A percentile compares a stretch with the other conserved stretches of the same genome.
phyloP scores from a whole-genome alignment of 23 tunicate species.

The Trididemnum miniatum region DNA sequence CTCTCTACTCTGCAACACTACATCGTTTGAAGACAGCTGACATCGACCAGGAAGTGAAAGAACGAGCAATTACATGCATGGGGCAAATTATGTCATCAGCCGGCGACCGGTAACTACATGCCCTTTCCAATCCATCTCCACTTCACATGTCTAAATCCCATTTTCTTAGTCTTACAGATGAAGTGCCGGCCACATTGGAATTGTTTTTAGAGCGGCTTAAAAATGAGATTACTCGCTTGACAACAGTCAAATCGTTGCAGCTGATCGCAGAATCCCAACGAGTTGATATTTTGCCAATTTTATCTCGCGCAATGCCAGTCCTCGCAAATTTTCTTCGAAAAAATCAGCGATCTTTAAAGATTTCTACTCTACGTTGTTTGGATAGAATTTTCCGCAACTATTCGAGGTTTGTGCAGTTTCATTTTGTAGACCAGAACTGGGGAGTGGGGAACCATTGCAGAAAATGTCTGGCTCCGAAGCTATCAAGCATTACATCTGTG shows the following conservation, averaged over 20 bases:
- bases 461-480: no score
- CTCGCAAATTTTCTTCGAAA: slow-evolving; percentile 93
- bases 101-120: slow-evolving; percentile 81
- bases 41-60: slow-evolving; percentile 97
- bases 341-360: slow-evolving; percentile 82
- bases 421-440: no score
- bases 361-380: slow-evolving; percentile 80
- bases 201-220: slow-evolving; percentile 75
- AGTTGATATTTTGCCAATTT: slow-evolving; percentile 52
- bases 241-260: slow-evolving; percentile 86
- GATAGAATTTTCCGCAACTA: slow-evolving; percentile 79
- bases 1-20: slow-evolving; percentile 71
- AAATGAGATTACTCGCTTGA: slow-evolving; percentile 91
- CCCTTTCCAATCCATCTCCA: neutral
- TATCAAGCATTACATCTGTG: no score
- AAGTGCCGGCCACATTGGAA: slow-evolving; percentile 71
- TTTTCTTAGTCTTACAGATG: slow-evolving; percentile 32
- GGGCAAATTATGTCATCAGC: slow-evolving; percentile 91
- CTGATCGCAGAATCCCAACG: slow-evolving; percentile 53
- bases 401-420: slow-evolving; percentile 56
- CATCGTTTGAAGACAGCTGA: slow-evolving; percentile 80
- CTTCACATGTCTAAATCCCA: no score
- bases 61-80: slow-evolving; percentile 93
- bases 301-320: slow-evolving; percentile 73
- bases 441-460: no score